Evolutionary conservation across 2,797 vertebrate genomes (phyloP).

Genomic region (Sciurus vulgaris): DNA sequence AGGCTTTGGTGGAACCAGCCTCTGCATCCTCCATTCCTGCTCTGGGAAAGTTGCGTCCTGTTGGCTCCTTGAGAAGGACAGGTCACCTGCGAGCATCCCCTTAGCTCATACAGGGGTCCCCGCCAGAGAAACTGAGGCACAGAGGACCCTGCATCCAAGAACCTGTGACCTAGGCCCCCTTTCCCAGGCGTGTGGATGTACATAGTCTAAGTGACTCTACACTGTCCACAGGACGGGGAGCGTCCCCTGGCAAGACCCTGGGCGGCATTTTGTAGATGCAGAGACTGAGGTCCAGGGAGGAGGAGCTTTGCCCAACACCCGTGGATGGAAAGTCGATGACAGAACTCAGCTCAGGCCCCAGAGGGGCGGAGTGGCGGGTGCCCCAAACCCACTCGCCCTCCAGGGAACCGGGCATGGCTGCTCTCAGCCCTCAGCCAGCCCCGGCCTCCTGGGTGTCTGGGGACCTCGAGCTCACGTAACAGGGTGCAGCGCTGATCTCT

Average conservation of each 20-base stretch:
- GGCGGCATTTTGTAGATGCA: background rate
- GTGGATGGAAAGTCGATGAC: background rate
- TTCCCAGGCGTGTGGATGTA: rapidly evolving
- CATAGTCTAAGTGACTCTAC: background rate
- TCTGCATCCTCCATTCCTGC: background rate
- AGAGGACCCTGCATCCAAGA: background rate
- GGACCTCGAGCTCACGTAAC: no score
- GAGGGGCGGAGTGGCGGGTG: no score
- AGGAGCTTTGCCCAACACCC: no score
- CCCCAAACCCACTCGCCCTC: no score
- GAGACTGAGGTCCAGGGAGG: background rate
- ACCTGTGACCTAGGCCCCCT: background rate
- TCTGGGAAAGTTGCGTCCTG: background rate
- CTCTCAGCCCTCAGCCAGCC: no score
- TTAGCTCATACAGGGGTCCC: background rate
- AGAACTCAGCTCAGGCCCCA: no score
- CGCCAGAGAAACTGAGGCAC: background rate
- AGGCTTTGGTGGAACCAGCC: background rate
- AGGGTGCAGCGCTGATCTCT: no score
- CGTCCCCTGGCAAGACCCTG: background rate
- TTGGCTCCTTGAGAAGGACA: background rate
- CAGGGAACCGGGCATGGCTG: no score
- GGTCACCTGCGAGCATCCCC: background rate
- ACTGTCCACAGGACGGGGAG: background rate
- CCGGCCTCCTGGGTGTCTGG: no score